Evolutionary conservation across 2,888 invertebrate species (phyloP), one percentile per base, ranked within the genome.

Genomic region (Endomychus coccineus): DNA sequence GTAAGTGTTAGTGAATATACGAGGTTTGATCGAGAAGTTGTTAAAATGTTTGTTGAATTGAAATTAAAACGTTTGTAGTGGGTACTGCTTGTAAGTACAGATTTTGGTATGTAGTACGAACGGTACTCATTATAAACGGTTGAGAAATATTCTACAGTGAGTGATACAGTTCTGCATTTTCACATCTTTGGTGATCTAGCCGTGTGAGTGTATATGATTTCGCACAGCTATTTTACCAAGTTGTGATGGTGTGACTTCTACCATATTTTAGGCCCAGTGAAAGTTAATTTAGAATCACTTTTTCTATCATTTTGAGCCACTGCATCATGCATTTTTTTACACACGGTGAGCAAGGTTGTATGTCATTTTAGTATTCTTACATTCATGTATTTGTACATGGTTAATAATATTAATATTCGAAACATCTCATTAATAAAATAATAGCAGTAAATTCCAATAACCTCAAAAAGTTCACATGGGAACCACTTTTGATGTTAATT

Each of bases 141-240:
- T 14, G 32, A 37, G 21, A 17, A 11, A 17, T 5, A 27, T 16
- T 22, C 25, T n/a, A n/a, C n/a, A n/a, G n/a, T n/a, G n/a, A n/a
- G n/a, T n/a, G n/a, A n/a, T n/a, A n/a, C n/a, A n/a, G n/a, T 33
- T 29, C 9, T 36, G 42, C 40, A 34, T 42, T 42, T 45, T 48
- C 45, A 43, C 39, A 47, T 61, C 65, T 65, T 65, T 65, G 65
- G 65, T 65, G 63, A 63, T 65, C 64, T 64, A 64, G 64, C 64
- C 64, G 62, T 62, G 63, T 63, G 64, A 62, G 42, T 37, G 35
- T 36, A 48, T 44, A 40, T 33, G 36, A 48, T 38, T 44, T 58
- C 59, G 52, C 50, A 45, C 50, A 61, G 60, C 50, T 64, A 49
- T 38, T 14, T 60, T 48, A 58, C 58, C 63, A 59, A 59, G 44